Conservation (phyloP, 2,888 invertebrate species). For the Lordiphosa andalusiaca region DNA sequence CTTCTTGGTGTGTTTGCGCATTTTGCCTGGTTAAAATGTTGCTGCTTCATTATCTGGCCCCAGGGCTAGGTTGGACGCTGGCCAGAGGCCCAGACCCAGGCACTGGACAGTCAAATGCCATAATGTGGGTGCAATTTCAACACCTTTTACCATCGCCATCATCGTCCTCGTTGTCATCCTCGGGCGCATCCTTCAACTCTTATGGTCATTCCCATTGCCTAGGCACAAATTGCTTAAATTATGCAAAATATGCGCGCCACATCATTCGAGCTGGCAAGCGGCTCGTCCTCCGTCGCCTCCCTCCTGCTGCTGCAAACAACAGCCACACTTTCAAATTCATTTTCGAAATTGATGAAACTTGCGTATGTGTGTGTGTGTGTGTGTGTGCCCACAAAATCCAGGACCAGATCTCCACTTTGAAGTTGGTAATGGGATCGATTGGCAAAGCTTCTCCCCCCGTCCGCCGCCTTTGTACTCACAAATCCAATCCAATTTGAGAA, state of each 20-base stretch:
- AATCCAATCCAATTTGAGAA: conserved; percentile 71
- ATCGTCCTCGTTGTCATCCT: conserved; percentile 28
- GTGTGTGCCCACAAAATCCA: conserved; percentile 33
- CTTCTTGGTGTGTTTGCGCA: conserved; percentile 46
- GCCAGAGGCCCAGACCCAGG: conserved; percentile 14
- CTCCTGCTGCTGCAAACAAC: conserved; percentile 21
- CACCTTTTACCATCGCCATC: conserved; percentile 43
- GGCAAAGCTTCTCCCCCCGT: conserved; percentile 5
- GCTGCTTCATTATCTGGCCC: conserved; percentile 69
- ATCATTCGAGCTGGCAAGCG: conserved; percentile 43
- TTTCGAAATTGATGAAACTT: conserved; percentile 70
- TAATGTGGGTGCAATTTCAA: conserved; percentile 56
- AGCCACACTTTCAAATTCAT: conserved; percentile 71
- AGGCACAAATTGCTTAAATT: conserved; percentile 76
- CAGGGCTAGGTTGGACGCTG: conserved; percentile 17
- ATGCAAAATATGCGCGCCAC: conserved; percentile 75
- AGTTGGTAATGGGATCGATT: conserved; percentile 64
- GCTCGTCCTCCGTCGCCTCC: background rate
- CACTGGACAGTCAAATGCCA: conserved; percentile 43
- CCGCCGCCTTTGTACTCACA: conserved; percentile 62
- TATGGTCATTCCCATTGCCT: conserved; percentile 42
- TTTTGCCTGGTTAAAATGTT: conserved; percentile 71
- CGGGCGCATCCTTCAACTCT: background rate
- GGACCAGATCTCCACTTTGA: conserved; percentile 53
- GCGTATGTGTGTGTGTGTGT: conserved; percentile 16